Evolutionary conservation across 2,797 vertebrate species (phyloP).

Genomic region (Pristis pectinata): DNA sequence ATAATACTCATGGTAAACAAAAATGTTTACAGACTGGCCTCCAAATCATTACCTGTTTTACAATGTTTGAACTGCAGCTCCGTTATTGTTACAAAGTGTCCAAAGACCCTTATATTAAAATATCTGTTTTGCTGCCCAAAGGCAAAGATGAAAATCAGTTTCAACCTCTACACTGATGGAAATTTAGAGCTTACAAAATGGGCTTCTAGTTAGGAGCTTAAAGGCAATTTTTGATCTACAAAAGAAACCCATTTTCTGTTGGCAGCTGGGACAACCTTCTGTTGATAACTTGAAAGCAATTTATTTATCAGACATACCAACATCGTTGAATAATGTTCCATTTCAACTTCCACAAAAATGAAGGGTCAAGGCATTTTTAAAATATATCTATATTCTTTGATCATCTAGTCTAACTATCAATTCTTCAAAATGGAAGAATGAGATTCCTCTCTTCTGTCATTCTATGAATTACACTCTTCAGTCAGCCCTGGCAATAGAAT

Average conservation of each 20-base stretch:
- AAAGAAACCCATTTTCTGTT: not conserved
- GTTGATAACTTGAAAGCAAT: not conserved
- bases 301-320: not conserved
- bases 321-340: not conserved
- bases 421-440: not conserved
- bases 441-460: not conserved
- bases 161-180: not conserved
- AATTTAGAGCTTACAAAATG: not conserved
- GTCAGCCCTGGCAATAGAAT: not conserved
- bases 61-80: not conserved
- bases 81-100: not conserved
- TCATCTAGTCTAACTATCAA: not conserved
- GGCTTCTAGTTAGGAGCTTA: not conserved
- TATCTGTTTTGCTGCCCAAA: not conserved
- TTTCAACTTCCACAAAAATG: not conserved
- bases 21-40: not conserved
- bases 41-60: not conserved
- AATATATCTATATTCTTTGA: not conserved
- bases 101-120: not conserved
- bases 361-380: not conserved
- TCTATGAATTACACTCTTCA: not conserved
- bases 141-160: not conserved
- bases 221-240: not conserved
- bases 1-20: not conserved
- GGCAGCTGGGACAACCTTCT: not conserved